Evolutionary conservation across 2,113 vertebrate species (phyloP).

Genomic region (Danionella cerebrum): DNA sequence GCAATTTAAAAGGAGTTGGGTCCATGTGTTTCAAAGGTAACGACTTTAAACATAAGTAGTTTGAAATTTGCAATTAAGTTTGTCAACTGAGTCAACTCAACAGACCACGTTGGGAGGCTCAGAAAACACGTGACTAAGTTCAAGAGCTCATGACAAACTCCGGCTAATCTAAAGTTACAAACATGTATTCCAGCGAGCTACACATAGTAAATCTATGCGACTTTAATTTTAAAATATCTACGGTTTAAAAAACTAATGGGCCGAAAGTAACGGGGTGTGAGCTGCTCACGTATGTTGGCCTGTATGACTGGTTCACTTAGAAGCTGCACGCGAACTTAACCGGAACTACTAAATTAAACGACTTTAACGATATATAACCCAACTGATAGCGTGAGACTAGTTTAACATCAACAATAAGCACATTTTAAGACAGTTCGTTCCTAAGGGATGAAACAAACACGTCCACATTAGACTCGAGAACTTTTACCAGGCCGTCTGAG

Average conservation of each 20-base stretch:
- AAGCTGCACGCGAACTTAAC: slow-evolving; percentile 3
- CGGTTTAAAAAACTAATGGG: too few relatives aligned
- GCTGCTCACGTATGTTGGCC: neutral
- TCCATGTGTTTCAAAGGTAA: too few relatives aligned
- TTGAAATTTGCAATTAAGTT: neutral
- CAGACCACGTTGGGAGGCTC: neutral
- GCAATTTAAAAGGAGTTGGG: too few relatives aligned
- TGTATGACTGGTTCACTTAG: slow-evolving; percentile 8
- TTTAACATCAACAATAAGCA: too few relatives aligned
- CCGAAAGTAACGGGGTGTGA: too few relatives aligned
- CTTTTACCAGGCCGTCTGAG: slow-evolving; percentile 7
- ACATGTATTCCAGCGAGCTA: too few relatives aligned
- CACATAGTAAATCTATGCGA: too few relatives aligned
- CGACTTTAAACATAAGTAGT: too few relatives aligned
- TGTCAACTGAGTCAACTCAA: neutral
- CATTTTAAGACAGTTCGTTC: neutral
- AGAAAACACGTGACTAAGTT: neutral
- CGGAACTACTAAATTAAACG: slow-evolving; percentile 18
- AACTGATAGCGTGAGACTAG: too few relatives aligned
- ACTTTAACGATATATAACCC: too few relatives aligned
- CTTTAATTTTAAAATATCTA: too few relatives aligned
- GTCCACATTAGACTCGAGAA: neutral
- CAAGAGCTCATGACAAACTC: neutral
- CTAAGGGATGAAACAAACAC: neutral
- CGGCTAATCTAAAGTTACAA: neutral